phyloP scores from a whole-genome alignment of 2,888 invertebrate species.

The Seira sanloemensis region DNA sequence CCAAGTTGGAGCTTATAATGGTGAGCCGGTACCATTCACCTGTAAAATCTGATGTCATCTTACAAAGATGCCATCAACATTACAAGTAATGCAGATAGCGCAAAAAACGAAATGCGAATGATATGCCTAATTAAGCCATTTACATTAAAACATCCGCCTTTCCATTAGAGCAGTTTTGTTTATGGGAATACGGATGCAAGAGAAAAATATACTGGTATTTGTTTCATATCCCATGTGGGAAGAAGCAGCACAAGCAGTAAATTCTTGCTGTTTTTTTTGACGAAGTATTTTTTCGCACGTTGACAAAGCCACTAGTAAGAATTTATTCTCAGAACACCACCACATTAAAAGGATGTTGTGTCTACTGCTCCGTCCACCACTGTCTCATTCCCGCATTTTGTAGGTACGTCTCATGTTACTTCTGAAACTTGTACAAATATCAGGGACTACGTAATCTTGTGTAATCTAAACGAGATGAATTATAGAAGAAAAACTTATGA shows the following conservation, averaged over 20 bases:
- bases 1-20: no score
- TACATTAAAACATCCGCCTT: background rate
- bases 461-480: constrained; percentile 18
- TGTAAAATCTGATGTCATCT: background rate
- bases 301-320: no score
- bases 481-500: constrained; percentile 14
- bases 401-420: background rate
- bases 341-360: no score
- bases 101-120: background rate
- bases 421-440: background rate
- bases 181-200: background rate
- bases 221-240: background rate
- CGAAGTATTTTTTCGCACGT: no score
- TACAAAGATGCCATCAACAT: background rate
- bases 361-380: background rate
- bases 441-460: constrained; percentile 3
- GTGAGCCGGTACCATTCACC: background rate
- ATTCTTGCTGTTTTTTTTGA: no score
- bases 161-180: background rate
- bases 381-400: no score
- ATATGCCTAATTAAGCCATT: background rate
- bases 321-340: no score
- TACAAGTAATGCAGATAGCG: background rate
- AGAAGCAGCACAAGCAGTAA: background rate
- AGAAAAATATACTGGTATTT: background rate